Conservation (phyloP, 2,113 vertebrate genomes). For the Nesogale talazaci region DNA sequence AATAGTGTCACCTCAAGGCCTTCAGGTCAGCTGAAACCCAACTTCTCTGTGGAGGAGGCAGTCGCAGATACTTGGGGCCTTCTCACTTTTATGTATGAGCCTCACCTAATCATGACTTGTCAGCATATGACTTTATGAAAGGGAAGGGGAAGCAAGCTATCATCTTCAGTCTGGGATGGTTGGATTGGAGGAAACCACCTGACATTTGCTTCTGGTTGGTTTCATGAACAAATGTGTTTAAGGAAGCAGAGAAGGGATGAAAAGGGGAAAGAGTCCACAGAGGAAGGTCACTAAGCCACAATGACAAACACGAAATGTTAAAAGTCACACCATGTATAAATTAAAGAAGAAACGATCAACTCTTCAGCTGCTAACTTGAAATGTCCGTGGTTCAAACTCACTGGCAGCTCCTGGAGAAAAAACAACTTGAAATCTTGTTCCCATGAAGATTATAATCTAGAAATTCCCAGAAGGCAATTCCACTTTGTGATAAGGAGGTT, state of each 20-base stretch:
- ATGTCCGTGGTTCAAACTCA: background rate
- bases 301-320: background rate
- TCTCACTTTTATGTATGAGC: background rate
- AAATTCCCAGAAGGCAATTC: background rate
- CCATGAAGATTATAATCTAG: background rate
- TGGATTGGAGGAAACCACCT: background rate
- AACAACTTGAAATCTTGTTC: background rate
- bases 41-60: background rate
- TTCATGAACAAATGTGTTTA: background rate
- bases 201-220: background rate
- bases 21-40: background rate
- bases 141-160: background rate
- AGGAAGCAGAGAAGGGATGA: background rate
- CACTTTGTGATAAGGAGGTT: background rate
- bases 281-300: background rate
- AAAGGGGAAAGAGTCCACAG: background rate
- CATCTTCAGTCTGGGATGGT: background rate
- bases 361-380: background rate
- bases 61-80: background rate
- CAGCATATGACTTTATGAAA: background rate
- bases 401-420: background rate
- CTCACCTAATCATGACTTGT: background rate
- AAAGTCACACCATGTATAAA: constrained; percentile 6
- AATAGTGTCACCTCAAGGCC: background rate
- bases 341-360: background rate